These are phyloP conservation scores for Drosophila neocordata DNA, from an alignment of 1,140 invertebrate species.

Conservation along the genomic window DNA sequence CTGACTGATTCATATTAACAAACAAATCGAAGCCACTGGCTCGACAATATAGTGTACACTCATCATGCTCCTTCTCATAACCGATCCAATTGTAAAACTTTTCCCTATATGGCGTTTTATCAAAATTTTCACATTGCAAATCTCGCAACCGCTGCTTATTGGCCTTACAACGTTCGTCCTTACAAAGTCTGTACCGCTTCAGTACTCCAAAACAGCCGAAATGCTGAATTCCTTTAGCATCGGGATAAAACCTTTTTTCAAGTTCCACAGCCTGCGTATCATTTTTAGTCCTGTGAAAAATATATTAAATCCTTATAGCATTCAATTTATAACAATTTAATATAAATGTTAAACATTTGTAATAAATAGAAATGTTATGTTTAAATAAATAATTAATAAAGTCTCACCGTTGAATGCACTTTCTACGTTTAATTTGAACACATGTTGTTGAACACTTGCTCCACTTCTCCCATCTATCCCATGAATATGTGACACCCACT, in stretches of 20 bases:
- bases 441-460: conserved; percentile 60
- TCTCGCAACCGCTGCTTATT: conserved; percentile 51
- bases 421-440: conserved; percentile 58
- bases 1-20: conserved; percentile 90
- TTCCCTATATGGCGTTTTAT: conserved; percentile 90
- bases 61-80: conserved; percentile 86
- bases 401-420: conserved; percentile 58
- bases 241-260: conserved; percentile 64
- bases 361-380: not conserved
- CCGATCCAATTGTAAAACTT: conserved; percentile 92
- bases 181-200: conserved; percentile 88
- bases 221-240: conserved; percentile 23
- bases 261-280: conserved; percentile 14
- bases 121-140: conserved; percentile 86
- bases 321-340: not conserved
- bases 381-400: too few species aligned
- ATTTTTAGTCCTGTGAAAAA: conserved; percentile 54
- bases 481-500: conserved; percentile 55
- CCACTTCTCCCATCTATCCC: conserved; percentile 71
- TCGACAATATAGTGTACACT: conserved; percentile 92
- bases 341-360: not conserved
- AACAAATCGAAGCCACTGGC: conserved; percentile 92
- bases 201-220: conserved; percentile 86
- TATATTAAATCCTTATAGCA: not conserved
- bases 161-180: conserved; percentile 85